These are phyloP conservation scores for Gymnogyps californianus DNA, from an alignment of 2,113 vertebrate species.

Conservation along the genomic window DNA sequence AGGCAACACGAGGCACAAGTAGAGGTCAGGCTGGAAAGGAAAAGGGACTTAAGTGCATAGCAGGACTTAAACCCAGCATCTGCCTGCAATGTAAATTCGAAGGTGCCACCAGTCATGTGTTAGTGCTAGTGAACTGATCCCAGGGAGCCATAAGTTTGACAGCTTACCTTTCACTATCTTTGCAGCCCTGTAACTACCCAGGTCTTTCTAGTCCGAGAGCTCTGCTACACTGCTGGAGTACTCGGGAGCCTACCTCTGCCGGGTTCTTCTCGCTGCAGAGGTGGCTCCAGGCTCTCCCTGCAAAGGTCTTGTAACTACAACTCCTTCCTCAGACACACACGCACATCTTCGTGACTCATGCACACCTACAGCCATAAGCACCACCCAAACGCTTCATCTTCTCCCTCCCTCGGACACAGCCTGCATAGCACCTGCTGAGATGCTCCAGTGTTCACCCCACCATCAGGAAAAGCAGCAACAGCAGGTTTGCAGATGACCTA, in stretches of 20 bases:
- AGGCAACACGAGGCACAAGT: not conserved
- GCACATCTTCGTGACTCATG: not conserved
- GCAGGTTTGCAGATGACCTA: not conserved
- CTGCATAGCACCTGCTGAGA: not conserved
- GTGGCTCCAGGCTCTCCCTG: not conserved
- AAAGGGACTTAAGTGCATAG: not conserved
- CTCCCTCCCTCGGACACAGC: not conserved
- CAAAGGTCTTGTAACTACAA: not conserved
- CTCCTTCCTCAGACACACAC: not conserved
- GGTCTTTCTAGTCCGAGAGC: not conserved
- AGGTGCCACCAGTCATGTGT: not conserved
- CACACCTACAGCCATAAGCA: not conserved
- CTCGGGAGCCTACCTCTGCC: not conserved
- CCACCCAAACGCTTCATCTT: not conserved
- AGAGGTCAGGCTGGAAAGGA: not conserved
- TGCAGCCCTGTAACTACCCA: not conserved
- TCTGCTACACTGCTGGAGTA: not conserved
- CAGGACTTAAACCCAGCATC: not conserved
- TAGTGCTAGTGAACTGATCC: not conserved
- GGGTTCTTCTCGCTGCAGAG: not conserved
- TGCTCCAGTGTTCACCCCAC: not conserved
- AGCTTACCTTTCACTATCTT: not conserved
- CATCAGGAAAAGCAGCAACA: not conserved
- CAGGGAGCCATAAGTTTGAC: not conserved
- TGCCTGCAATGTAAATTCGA: not conserved